These are phyloP conservation scores for Gastracanthus pulcherrimus DNA, from an alignment of 2,888 invertebrate genomes.

Conservation along the genomic window DNA sequence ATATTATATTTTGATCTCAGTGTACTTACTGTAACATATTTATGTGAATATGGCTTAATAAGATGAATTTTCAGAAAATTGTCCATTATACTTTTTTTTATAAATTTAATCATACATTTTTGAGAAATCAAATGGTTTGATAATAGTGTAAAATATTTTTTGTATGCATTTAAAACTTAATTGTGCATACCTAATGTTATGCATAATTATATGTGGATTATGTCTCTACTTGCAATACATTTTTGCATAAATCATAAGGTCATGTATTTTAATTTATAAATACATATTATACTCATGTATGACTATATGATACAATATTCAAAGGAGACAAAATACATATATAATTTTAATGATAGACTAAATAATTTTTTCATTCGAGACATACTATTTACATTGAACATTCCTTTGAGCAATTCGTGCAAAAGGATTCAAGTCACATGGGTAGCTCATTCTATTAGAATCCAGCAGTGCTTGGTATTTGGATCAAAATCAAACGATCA, in stretches of 20 bases:
- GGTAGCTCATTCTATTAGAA: not conserved
- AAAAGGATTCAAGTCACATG: not conserved
- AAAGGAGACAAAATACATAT: not conserved
- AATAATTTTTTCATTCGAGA: not conserved
- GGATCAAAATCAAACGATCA: conserved; percentile 16
- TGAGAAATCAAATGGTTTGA: too few species aligned
- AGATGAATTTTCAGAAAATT: too few species aligned
- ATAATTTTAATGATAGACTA: not conserved
- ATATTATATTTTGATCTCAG: too few species aligned
- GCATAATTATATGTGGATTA: not conserved
- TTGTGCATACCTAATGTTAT: too few species aligned
- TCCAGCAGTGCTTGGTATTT: not conserved
- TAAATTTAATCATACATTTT: too few species aligned
- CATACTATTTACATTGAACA: conserved; percentile 3
- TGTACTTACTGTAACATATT: too few species aligned
- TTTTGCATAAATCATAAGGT: not conserved
- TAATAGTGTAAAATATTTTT: too few species aligned
- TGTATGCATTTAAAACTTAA: too few species aligned
- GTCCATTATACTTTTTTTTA: too few species aligned
- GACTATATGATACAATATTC: not conserved
- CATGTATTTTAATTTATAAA: not conserved
- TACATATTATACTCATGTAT: not conserved
- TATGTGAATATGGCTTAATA: too few species aligned
- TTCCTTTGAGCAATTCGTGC: conserved; percentile 7
- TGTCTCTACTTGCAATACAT: not conserved